Conservation (phyloP, 37 sponge, comb jelly and placozoan genomes). For the Bolinopsis microptera region DNA sequence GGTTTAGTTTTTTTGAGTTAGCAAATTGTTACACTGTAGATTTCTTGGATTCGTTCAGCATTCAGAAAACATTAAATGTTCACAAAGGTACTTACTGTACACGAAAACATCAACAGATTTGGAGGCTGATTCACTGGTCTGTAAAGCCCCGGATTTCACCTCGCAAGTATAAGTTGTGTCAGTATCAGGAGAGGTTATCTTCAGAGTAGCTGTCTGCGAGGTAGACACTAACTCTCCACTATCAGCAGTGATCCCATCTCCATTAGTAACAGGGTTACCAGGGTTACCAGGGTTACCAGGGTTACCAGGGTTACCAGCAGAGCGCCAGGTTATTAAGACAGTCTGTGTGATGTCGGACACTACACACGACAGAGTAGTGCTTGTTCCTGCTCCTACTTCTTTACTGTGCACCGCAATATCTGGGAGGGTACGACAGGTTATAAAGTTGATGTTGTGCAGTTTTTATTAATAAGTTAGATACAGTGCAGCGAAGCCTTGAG, state of each 20-base stretch:
- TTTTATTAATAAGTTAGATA: no score
- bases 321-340: not conserved
- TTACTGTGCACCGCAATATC: not conserved
- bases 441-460: no score
- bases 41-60: no score
- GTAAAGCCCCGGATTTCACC: not conserved
- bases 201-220: not conserved
- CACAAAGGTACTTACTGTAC: not conserved
- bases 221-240: not conserved
- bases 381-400: not conserved
- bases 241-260: not conserved
- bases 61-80: no score
- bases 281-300: no score
- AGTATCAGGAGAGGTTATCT: not conserved
- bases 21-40: no score
- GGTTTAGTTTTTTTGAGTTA: no score
- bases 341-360: not conserved
- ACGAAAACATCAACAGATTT: not conserved
- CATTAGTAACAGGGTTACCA: not conserved
- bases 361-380: not conserved
- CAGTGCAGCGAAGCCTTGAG: no score
- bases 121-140: not conserved
- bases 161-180: not conserved
- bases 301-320: not conserved
- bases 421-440: no score